A percentile compares a stretch with the other conserved stretches of the same genome.
Conservation (phyloP, 2,888 invertebrate genomes). For the Dugesia japonica region DNA sequence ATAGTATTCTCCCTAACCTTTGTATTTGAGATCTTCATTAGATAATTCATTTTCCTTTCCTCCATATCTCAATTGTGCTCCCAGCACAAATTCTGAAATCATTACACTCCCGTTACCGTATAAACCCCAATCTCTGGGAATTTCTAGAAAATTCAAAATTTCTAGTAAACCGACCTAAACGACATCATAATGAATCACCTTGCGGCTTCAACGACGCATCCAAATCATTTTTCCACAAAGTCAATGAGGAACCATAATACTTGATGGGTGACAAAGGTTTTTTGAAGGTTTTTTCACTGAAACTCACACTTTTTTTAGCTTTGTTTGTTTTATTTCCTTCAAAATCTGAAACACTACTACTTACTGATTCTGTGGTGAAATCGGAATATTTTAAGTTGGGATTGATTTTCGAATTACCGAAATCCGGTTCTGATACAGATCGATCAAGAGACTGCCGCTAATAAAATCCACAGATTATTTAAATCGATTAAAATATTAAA, state of each 20-base stretch:
- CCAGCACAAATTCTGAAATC: neutral
- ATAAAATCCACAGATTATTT: too few relatives aligned
- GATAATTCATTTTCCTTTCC: conserved; percentile 2
- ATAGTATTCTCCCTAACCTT: too few relatives aligned
- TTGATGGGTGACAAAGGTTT: neutral
- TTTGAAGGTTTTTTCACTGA: conserved; percentile 13
- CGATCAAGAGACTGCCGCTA: conserved; percentile 17
- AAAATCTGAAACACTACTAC: conserved; percentile 7
- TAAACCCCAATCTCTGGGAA: conserved; percentile 23
- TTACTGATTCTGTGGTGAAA: neutral
- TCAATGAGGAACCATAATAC: neutral
- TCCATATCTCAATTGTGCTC: neutral
- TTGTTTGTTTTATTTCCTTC: neutral
- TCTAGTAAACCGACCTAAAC: too few relatives aligned
- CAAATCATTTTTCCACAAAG: conserved; percentile 10
- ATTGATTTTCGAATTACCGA: neutral
- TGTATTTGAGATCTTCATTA: neutral
- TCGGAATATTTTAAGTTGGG: neutral
- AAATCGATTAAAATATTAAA: too few relatives aligned
- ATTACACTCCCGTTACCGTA: conserved; percentile 17
- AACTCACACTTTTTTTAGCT: conserved; percentile 24
- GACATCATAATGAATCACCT: neutral
- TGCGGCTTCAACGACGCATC: neutral
- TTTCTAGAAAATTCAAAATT: neutral
- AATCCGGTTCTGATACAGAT: neutral